Percentiles rank a stretch among this genome's conserved stretches.
Evolutionary conservation across 2,888 invertebrate genomes (phyloP).

Genomic region (Mactromeris polynyma): DNA sequence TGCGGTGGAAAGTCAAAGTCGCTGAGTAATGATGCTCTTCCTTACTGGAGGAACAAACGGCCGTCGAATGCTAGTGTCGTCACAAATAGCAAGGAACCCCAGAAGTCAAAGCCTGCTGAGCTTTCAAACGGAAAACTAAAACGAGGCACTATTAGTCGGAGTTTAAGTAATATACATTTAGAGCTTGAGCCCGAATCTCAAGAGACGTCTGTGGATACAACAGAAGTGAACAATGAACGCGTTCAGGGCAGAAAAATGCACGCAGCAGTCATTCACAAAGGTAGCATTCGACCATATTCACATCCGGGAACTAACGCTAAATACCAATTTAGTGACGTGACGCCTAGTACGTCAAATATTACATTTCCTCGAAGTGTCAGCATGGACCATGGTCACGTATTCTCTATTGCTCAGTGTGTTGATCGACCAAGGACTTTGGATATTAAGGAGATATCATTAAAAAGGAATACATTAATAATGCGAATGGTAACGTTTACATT

Average conservation of each 20-base stretch:
- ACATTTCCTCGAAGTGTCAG: conserved; percentile 30
- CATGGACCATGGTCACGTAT: conserved; percentile 4
- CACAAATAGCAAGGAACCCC: neutral
- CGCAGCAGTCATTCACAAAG: neutral
- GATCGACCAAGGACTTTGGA: conserved; percentile 12
- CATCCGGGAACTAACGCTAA: conserved; percentile 10
- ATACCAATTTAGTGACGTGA: neutral
- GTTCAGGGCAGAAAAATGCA: neutral
- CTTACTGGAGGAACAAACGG: neutral
- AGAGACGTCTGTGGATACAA: neutral
- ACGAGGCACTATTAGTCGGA: neutral
- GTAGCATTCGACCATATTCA: neutral
- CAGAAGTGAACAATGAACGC: neutral
- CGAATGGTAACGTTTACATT: conserved; percentile 63
- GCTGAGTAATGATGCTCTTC: conserved; percentile 39
- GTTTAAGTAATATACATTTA: conserved; percentile 16
- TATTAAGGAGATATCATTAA: conserved; percentile 58
- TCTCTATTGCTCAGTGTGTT: neutral
- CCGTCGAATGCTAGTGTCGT: conserved; percentile 7
- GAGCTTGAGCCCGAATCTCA: neutral
- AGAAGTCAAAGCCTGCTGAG: neutral
- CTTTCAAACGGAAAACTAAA: neutral
- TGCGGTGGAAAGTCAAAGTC: conserved; percentile 49
- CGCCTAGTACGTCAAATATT: neutral
- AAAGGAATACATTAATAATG: conserved; percentile 63